Conservation (phyloP, 2,113 vertebrate species). For the Neofelis nebulosa region DNA sequence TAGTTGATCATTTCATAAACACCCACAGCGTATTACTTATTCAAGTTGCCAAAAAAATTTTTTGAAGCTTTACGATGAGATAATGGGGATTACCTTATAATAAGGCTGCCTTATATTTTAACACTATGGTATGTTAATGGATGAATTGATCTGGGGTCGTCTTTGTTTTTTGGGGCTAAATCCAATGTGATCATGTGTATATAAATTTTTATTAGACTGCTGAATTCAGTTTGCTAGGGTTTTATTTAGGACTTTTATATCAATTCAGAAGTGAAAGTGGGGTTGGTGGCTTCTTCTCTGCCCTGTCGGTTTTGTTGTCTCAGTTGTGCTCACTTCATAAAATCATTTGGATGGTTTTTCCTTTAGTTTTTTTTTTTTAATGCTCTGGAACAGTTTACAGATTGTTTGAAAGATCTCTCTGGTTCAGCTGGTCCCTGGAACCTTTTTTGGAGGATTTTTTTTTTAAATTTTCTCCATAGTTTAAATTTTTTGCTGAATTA, state of each 20-base stretch:
- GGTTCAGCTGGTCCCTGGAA: not conserved
- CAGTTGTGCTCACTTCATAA: not conserved
- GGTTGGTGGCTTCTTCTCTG: not conserved
- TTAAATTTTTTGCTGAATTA: constrained; percentile 47
- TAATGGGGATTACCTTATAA: not conserved
- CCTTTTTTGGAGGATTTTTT: not conserved
- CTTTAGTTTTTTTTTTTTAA: not conserved
- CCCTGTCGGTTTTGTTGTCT: constrained; percentile 16
- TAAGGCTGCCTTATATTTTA: not conserved
- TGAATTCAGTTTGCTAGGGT: not conserved
- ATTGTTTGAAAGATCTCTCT: constrained; percentile 19
- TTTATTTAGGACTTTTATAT: constrained; percentile 27
- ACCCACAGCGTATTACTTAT: not conserved
- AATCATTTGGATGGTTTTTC: not conserved
- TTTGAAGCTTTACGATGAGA: not conserved
- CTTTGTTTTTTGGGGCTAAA: not conserved
- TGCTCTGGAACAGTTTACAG: not conserved
- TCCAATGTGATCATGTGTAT: not conserved
- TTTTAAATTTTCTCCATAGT: constrained; percentile 27
- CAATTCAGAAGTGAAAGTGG: not conserved
- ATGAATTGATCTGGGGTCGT: not conserved
- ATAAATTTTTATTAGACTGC: not conserved
- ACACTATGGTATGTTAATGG: not conserved
- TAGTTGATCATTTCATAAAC: constrained; percentile 3
- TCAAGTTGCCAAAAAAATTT: not conserved